Base-by-base conservation (phyloP, 2,797 vertebrate genomes). In the Etheostoma perlongum region DNA sequence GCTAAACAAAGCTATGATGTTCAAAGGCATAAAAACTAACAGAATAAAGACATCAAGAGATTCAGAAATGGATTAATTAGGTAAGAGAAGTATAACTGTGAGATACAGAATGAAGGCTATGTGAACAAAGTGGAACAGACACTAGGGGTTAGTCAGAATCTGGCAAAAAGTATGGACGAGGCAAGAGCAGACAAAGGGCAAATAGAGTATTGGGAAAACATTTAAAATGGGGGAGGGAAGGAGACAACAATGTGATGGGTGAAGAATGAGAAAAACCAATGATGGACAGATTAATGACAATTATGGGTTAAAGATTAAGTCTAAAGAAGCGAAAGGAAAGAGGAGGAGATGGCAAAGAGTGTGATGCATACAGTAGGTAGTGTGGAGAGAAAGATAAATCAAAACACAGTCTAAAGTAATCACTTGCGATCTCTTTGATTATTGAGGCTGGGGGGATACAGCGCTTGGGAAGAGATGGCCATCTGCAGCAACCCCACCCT, bases 401-500 rank as follows among this genome's bases (percentile, higher is more conserved):
- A n/a, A 60, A 53, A 76, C 18, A 67, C n/a, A 67, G 21, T 1
- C 33, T 11, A 74, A 72, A 58, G 64, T 84, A 77, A 76, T 83
- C 25, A 65, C 30, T 70, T 65, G 52, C 68, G 78, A 76, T 87
- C 72, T 69, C 46, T 51, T 42, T 78, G 82, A 84, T 67, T 74
- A 68, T 51, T 64, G 18, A 72, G 47, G 47, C 30, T 62, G 61
- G 61, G 21, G 61, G 81, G 64, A 67, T 27, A 49, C 8, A 33
- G 47, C 0, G 21, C 16, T 59, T 54, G 60, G 52, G 57, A 84
- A 78, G 53, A 66, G 40, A 53, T 30, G 59, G 49, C 23, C 30
- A 48, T 48, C 58, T 33, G 60, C 67, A 71, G 69, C 25, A 55
- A 72, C 69, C 80, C 81, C 78, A 79, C 89, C 90, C 80, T 67